These are phyloP conservation scores for Drosophila barbarae DNA, from an alignment of 2,888 invertebrate species.

Conservation along the genomic window DNA sequence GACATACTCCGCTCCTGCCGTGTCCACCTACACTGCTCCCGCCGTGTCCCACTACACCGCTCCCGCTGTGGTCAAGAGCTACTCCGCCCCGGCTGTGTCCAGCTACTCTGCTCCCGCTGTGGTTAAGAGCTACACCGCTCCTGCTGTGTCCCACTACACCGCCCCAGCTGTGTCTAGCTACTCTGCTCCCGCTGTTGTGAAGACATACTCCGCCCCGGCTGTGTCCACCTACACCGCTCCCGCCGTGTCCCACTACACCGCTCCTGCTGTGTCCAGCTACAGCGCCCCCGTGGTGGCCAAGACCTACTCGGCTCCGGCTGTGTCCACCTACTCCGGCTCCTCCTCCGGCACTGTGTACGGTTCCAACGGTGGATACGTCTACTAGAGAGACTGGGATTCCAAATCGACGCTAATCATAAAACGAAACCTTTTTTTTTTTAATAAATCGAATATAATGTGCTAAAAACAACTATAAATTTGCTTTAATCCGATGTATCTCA, in stretches of 20 bases:
- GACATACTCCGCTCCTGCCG: slow-evolving; percentile 38
- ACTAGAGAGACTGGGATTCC: slow-evolving; percentile 44
- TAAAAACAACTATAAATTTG: background rate
- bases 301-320: slow-evolving; percentile 18
- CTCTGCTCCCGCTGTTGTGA: slow-evolving; percentile 40
- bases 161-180: slow-evolving; percentile 33
- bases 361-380: slow-evolving; percentile 77
- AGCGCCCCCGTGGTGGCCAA: slow-evolving; percentile 42
- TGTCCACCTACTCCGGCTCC: slow-evolving; percentile 43
- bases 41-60: slow-evolving; percentile 28
- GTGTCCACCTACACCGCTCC: slow-evolving; percentile 37
- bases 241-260: slow-evolving; percentile 26
- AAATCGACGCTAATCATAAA: slow-evolving; percentile 18
- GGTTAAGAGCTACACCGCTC: slow-evolving; percentile 15
- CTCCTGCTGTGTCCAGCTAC: slow-evolving; percentile 34
- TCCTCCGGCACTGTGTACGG: slow-evolving; percentile 70
- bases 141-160: slow-evolving; percentile 20
- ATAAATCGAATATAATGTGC: slow-evolving; percentile 30
- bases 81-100: slow-evolving; percentile 11
- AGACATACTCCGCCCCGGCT: slow-evolving; percentile 14
- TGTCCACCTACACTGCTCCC: slow-evolving; percentile 22
- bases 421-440: slow-evolving; percentile 31
- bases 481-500: background rate
- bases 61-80: slow-evolving; percentile 22
- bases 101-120: slow-evolving; percentile 34